Evolutionary conservation across 2,113 vertebrate species (phyloP).

Genomic region (Poeciliopsis retropinna): DNA sequence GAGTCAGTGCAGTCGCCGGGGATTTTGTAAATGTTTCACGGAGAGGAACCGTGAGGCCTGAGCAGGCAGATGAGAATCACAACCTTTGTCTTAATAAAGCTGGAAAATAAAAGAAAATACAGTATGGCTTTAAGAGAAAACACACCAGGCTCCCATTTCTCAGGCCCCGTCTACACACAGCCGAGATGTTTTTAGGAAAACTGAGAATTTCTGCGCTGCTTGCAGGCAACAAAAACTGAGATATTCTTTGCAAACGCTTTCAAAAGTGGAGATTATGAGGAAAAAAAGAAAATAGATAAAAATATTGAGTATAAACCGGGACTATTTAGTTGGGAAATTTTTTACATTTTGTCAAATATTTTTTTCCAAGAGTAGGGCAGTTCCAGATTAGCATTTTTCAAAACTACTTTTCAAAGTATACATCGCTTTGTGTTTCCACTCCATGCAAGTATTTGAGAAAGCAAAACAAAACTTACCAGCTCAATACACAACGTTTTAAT

Average conservation of each 20-base stretch:
- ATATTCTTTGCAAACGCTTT: neutral
- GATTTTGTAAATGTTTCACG: slow-evolving; percentile 36
- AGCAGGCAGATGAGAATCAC: slow-evolving; percentile 46
- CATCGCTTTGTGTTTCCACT: neutral
- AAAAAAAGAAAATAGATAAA: neutral
- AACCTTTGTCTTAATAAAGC: slow-evolving; percentile 57
- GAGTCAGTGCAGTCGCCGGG: slow-evolving; percentile 50
- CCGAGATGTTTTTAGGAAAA: neutral
- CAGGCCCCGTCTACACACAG: neutral
- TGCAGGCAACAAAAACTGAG: neutral
- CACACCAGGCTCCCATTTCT: slow-evolving; percentile 14
- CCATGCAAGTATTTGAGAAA: neutral
- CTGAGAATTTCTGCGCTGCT: no score
- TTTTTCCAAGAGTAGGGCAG: no score
- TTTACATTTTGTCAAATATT: neutral
- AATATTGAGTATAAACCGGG: neutral
- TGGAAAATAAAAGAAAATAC: slow-evolving; percentile 30
- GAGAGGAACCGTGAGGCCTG: slow-evolving; percentile 24
- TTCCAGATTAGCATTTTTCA: neutral
- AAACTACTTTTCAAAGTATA: neutral
- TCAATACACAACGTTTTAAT: neutral
- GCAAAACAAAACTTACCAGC: neutral
- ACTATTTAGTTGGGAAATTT: neutral
- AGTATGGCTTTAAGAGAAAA: slow-evolving; percentile 57
- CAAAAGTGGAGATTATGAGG: neutral